Percentiles rank a stretch among this genome's conserved stretches.
Evolutionary conservation across 2,888 invertebrate genomes (phyloP).

Genomic region (Nysson spinosus): DNA sequence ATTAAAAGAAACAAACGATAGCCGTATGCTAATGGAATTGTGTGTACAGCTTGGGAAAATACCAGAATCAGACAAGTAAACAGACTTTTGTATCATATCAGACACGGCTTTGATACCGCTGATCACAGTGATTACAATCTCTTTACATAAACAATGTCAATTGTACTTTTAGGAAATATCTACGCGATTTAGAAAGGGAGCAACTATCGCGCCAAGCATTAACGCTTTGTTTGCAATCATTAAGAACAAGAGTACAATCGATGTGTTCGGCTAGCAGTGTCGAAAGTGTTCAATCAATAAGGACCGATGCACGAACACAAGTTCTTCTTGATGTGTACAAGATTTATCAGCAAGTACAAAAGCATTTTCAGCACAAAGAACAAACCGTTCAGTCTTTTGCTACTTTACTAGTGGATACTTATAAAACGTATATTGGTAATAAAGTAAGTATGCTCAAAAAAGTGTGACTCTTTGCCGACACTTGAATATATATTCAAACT

Average conservation of each 20-base stretch:
- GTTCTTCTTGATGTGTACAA: constrained; percentile 82
- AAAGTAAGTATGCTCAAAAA: constrained; percentile 77
- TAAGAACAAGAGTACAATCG: constrained; percentile 82
- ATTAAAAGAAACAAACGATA: constrained; percentile 87
- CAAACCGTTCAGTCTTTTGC: constrained; percentile 79
- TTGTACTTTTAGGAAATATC: constrained; percentile 85
- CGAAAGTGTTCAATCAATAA: constrained; percentile 60
- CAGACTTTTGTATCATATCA: neutral
- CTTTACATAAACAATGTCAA: too few species aligned
- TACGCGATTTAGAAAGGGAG: constrained; percentile 90
- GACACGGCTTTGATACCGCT: too few species aligned
- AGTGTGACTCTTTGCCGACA: neutral
- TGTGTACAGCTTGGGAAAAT: constrained; percentile 87
- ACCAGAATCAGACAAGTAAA: constrained; percentile 92
- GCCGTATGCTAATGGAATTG: constrained; percentile 87
- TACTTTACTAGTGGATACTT: constrained; percentile 84
- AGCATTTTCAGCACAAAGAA: constrained; percentile 81
- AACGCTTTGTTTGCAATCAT: constrained; percentile 84
- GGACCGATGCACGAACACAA: constrained; percentile 74
- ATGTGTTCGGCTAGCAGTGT: constrained; percentile 67
- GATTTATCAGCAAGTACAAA: constrained; percentile 84
- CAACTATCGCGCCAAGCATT: constrained; percentile 89
- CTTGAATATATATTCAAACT: neutral
- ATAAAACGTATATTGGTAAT: constrained; percentile 82
- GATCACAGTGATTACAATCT: too few species aligned